Conservation (phyloP, 1,140 invertebrate species). For the Branchinecta lindahli region DNA sequence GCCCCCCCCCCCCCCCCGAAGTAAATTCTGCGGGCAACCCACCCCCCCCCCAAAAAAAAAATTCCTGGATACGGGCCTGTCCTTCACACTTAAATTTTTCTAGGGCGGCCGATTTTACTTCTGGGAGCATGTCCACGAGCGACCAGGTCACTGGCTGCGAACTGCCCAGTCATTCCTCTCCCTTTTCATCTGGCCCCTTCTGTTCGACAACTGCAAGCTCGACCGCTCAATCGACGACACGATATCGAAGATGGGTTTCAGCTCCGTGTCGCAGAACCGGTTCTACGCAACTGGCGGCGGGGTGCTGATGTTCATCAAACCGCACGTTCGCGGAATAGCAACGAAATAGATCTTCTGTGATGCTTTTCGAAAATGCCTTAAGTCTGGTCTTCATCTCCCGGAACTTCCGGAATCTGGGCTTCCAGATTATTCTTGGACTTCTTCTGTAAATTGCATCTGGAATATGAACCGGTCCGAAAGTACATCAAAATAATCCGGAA, state of each 20-base stretch:
- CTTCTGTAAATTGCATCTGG: no score
- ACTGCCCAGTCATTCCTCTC: constrained; percentile 24
- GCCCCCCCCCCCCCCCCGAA: no score
- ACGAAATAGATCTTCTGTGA: background rate
- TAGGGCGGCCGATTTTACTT: constrained; percentile 28
- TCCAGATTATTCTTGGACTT: no score
- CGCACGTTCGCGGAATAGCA: background rate
- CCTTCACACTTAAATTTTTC: constrained; percentile 10
- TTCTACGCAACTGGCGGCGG: background rate
- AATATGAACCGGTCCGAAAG: no score
- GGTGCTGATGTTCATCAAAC: background rate
- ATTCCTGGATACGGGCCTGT: no score
- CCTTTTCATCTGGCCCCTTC: constrained; percentile 5
- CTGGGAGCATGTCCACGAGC: constrained; percentile 26
- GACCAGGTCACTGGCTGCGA: constrained; percentile 15
- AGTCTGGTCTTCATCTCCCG: background rate
- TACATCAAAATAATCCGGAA: no score
- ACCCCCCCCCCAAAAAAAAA: no score
- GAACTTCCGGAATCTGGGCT: no score
- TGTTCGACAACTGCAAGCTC: constrained; percentile 15
- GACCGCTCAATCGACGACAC: constrained; percentile 12
- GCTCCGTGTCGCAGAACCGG: background rate
- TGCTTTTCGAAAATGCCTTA: background rate
- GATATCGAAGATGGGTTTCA: background rate
- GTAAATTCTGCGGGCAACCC: no score